phyloP scores from a whole-genome alignment of 2,888 invertebrate species.

The Dasysyrphus tricinctus region DNA sequence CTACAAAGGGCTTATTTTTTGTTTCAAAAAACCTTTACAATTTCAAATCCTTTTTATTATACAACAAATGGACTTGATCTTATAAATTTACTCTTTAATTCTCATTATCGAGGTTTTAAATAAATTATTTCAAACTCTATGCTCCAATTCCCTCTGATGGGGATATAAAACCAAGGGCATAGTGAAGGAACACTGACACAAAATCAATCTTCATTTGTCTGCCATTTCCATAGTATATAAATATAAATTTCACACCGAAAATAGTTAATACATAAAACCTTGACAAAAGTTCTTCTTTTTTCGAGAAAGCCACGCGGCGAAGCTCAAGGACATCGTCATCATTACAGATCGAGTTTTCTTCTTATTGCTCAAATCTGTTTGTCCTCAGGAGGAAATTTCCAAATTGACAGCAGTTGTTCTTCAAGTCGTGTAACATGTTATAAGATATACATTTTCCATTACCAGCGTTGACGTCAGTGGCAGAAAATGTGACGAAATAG shows the following conservation, averaged over 20 bases:
- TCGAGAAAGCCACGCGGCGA: background rate
- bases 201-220: background rate
- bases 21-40: background rate
- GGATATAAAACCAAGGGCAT: background rate
- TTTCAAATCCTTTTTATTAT: background rate
- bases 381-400: background rate
- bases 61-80: background rate
- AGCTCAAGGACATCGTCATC: background rate
- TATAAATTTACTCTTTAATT: background rate
- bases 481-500: background rate
- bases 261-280: background rate
- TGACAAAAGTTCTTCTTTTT: background rate
- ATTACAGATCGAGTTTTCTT: background rate
- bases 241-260: background rate
- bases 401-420: background rate
- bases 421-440: background rate
- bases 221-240: background rate
- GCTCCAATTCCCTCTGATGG: background rate
- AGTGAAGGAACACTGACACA: background rate
- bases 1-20: background rate
- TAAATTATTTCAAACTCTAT: background rate
- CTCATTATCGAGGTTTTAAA: background rate
- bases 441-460: background rate
- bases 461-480: background rate
- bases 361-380: background rate